Base-by-base conservation (phyloP, 2,113 vertebrate genomes). In the Scatophagus argus region DNA sequence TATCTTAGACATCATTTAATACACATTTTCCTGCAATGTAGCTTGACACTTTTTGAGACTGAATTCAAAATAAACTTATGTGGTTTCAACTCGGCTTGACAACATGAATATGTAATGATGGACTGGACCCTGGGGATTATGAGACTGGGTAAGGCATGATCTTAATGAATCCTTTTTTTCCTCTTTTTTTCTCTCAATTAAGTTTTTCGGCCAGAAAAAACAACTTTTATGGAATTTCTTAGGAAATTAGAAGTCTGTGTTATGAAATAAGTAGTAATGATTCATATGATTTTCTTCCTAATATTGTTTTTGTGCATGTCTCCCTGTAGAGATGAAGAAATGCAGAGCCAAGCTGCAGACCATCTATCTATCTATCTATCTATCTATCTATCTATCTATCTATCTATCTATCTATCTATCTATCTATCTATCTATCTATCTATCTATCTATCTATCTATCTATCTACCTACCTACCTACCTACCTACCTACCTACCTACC, bases 51-150 rank as follows among this genome's bases (percentile, higher is more conserved):
- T 73, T 51, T 46, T 38, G 43, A 64, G 51, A 32, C 5, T 74
- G 2, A 61, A 52, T 77, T 82, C 29, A 78, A 62, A 79, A 72
- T 62, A 65, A 46, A 74, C 17, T 12, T 38, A 12, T 87, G 29
- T 55, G 44, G 32, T 70, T 78, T 51, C 8, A 55, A 77, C n/a
- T 0, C 12, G 44, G 14, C 41, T n/a, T 66, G 21, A 60, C 55
- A 73, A 79, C 61, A 65, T 65, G 43, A 60, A 55, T 61, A 58
- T 56, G 32, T 64, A 46, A 76, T 55, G 13, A 25, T 51, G 25
- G 36, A 34, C 25, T 66, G 17, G 27, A 10, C 8, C 13, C 8
- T 5, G 1, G 9, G 31, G 38, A 44, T 23, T 27, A 32, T 54
- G 59, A 76, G 46, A 27, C 32, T 52, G 1, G 14, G 17, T 59